Percentiles rank a stretch among this genome's conserved stretches.
Evolutionary conservation across 2,797 vertebrate genomes (phyloP).

Genomic region (Falco biarmicus): DNA sequence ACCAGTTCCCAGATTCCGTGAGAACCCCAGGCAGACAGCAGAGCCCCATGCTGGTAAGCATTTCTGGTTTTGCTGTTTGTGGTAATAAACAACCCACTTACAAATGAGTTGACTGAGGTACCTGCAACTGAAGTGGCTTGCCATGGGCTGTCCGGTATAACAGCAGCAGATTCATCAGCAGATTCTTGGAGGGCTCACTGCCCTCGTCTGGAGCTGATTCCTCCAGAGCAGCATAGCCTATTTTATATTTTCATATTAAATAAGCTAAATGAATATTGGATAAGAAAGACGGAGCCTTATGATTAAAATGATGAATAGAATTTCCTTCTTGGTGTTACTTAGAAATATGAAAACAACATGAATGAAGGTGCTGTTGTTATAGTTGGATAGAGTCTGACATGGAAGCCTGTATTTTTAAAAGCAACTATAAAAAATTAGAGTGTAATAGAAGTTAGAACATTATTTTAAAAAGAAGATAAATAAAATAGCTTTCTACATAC

Average conservation of each 20-base stretch:
- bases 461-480: conserved; percentile 46
- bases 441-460: neutral
- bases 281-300: neutral
- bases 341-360: neutral
- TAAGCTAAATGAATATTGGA: neutral
- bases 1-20: conserved; percentile 33
- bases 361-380: neutral
- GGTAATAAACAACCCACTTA: neutral
- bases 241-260: neutral
- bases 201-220: neutral
- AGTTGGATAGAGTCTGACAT: neutral
- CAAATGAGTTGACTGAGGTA: neutral
- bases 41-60: conserved; percentile 26
- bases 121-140: neutral
- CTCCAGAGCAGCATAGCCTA: neutral
- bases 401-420: conserved; percentile 47
- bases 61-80: conserved; percentile 39
- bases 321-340: neutral
- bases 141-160: neutral
- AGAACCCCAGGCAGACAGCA: conserved; percentile 35
- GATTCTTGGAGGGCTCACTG: neutral
- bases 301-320: neutral
- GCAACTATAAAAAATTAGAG: neutral
- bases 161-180: neutral
- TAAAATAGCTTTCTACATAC: conserved; percentile 68